These are phyloP conservation scores for Erinaceus europaeus DNA, from an alignment of 2,113 vertebrate species.

Conservation along the genomic window DNA sequence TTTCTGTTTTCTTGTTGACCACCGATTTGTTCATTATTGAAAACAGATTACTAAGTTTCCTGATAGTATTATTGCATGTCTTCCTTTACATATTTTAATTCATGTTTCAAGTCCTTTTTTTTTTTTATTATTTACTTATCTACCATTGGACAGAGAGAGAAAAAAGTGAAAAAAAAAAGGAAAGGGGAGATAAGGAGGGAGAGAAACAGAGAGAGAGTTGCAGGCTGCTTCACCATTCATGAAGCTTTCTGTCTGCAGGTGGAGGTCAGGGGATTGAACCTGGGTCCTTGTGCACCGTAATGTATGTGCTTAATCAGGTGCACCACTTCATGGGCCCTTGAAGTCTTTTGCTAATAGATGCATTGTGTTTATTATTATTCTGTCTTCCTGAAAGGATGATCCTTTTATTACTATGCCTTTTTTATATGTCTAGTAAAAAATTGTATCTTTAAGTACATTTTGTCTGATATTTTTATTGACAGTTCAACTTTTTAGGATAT, in stretches of 20 bases:
- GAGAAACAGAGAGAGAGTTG: too few species aligned
- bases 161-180: too few species aligned
- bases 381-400: not conserved
- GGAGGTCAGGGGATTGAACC: too few species aligned
- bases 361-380: slow-evolving; percentile 1
- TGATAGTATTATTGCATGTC: not conserved
- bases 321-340: too few species aligned
- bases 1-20: not conserved
- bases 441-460: not conserved
- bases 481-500: not conserved
- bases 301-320: too few species aligned
- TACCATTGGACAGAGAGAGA: too few species aligned
- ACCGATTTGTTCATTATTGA: not conserved
- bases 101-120: too few species aligned
- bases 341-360: not conserved
- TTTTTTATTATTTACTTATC: too few species aligned
- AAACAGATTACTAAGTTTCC: not conserved
- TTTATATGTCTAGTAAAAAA: not conserved
- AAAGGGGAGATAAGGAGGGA: too few species aligned
- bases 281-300: too few species aligned
- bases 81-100: not conserved
- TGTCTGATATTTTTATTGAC: not conserved
- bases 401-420: not conserved
- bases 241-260: too few species aligned
- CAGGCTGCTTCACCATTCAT: too few species aligned